Evolutionary conservation across 2,888 invertebrate species (phyloP).

Genomic region (Hipparchia semele): DNA sequence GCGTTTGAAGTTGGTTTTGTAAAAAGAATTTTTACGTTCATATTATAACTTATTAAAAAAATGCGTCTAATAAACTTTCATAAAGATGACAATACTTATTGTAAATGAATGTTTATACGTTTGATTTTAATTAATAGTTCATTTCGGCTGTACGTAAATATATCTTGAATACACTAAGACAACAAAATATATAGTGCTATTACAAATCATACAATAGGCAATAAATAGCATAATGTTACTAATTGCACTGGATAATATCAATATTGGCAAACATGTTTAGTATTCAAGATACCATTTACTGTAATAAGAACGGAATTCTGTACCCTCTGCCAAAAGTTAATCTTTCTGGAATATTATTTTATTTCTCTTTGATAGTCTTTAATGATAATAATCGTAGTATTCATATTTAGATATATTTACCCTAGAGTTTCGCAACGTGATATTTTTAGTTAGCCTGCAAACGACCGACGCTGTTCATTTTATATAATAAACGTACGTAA

Average conservation of each 20-base stretch:
- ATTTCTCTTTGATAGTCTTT: not conserved
- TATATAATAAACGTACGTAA: no score
- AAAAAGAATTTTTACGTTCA: no score
- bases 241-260: not conserved
- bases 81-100: no score
- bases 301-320: not conserved
- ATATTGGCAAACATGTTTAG: conserved; percentile 22
- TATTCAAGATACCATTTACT: not conserved
- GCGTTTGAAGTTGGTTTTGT: no score
- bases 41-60: no score
- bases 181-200: conserved; percentile 11
- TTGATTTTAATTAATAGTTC: no score
- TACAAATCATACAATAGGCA: conserved; percentile 13
- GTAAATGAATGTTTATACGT: no score
- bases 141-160: no score
- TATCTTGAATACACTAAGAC: conserved; percentile 5
- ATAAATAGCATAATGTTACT: conserved; percentile 12
- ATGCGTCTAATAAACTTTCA: no score
- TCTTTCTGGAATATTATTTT: not conserved
- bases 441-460: not conserved
- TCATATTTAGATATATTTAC: not conserved
- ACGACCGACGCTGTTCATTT: not conserved
- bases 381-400: not conserved
- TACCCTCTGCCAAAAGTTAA: not conserved
- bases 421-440: not conserved